A percentile compares a stretch with the other conserved stretches of the same genome.
Evolutionary conservation across 2,888 invertebrate genomes (phyloP).

Genomic region (Papilio gigon): DNA sequence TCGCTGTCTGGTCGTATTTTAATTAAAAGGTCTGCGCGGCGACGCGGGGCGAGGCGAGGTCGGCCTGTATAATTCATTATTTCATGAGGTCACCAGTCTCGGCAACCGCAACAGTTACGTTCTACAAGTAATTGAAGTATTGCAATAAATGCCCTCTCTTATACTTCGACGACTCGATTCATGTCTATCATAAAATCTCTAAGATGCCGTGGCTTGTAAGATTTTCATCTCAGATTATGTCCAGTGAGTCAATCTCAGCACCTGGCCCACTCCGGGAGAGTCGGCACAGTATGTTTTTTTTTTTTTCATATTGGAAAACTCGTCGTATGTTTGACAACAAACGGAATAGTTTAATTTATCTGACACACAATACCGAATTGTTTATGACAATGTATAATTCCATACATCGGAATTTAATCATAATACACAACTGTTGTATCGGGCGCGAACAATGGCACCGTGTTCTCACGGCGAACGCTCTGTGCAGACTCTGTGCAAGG

Average conservation of each 20-base stretch:
- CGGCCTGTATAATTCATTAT: conserved; percentile 1
- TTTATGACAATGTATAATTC: neutral
- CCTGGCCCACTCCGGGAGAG: too few species aligned
- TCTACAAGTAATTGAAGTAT: neutral
- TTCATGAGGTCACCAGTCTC: neutral
- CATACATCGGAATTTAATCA: conserved; percentile 3
- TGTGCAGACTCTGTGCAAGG: neutral
- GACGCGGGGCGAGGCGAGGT: neutral
- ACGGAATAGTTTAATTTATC: neutral
- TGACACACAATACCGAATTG: conserved; percentile 5
- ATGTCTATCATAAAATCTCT: neutral
- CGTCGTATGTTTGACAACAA: neutral
- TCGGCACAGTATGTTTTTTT: too few species aligned
- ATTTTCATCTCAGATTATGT: neutral
- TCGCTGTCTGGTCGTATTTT: neutral
- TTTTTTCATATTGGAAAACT: neutral
- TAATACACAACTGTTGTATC: neutral
- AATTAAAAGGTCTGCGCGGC: neutral
- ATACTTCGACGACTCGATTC: neutral
- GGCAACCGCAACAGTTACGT: neutral
- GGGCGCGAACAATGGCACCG: neutral
- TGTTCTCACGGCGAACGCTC: conserved; percentile 4
- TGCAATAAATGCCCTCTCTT: neutral
- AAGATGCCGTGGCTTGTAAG: neutral
- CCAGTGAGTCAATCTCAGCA: too few species aligned